Conservation (phyloP, 2,888 invertebrate species). For the Oeneis ivallda region DNA sequence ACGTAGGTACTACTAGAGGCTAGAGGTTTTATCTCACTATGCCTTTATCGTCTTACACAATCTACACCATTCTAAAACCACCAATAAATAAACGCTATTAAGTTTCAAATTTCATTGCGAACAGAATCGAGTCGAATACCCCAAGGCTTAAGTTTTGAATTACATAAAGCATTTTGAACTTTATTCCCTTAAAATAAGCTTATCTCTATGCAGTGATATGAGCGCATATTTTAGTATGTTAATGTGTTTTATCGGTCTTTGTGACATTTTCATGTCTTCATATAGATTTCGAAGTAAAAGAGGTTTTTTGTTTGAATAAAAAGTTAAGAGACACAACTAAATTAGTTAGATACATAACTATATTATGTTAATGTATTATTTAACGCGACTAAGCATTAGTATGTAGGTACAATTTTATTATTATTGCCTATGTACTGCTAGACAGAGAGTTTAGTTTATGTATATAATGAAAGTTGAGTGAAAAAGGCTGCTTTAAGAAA, state of each 20-base stretch:
- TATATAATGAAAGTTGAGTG: no score
- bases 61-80: slow-evolving; percentile 6
- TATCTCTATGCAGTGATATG: slow-evolving; percentile 13
- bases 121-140: slow-evolving; percentile 15
- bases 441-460: no score
- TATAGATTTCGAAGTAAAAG: slow-evolving; percentile 34
- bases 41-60: background rate
- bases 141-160: slow-evolving; percentile 8
- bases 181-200: slow-evolving; percentile 29
- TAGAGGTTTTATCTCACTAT: slow-evolving; percentile 4
- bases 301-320: slow-evolving; percentile 22
- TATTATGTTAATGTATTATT: no score
- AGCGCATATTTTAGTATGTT: slow-evolving; percentile 41
- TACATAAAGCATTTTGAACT: slow-evolving; percentile 29
- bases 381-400: no score
- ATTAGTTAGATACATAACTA: slow-evolving; percentile 1
- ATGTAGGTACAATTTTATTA: no score
- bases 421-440: background rate
- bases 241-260: slow-evolving; percentile 42
- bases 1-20: slow-evolving; percentile 3
- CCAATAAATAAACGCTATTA: slow-evolving; percentile 23
- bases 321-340: slow-evolving; percentile 9
- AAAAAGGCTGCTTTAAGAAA: no score
- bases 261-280: slow-evolving; percentile 46
- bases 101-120: slow-evolving; percentile 27